Conservation (phyloP, 2,113 vertebrate genomes). For the Microtus montanus region DNA sequence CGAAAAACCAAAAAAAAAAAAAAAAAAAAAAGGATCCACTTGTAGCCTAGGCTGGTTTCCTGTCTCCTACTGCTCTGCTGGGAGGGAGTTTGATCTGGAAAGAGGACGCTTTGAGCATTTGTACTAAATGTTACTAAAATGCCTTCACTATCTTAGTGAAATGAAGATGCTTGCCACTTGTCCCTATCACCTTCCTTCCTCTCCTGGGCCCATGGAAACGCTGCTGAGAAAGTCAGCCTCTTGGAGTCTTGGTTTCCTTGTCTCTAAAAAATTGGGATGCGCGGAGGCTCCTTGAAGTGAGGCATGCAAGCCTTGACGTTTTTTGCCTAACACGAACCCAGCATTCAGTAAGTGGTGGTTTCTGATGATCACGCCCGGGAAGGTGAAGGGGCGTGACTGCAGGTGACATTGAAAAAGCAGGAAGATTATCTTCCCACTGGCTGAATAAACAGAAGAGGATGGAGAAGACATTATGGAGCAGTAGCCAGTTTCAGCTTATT, state of each 20-base stretch:
- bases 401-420: neutral
- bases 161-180: neutral
- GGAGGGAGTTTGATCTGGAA: neutral
- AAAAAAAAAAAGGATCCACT: neutral
- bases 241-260: conserved; percentile 8
- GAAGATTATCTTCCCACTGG: neutral
- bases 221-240: neutral
- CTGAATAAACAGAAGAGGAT: neutral
- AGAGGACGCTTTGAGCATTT: neutral
- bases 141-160: neutral
- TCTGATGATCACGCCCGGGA: neutral
- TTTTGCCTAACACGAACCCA: too few species aligned
- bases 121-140: neutral
- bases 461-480: neutral
- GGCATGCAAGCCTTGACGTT: neutral
- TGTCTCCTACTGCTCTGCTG: neutral
- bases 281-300: neutral
- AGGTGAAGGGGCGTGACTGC: neutral
- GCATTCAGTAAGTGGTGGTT: neutral
- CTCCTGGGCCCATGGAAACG: neutral
- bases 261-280: neutral
- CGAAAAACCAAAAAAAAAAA: too few species aligned
- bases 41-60: neutral
- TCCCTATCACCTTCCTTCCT: neutral
- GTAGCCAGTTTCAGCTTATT: neutral